Base-by-base conservation (phyloP, 1,140 invertebrate species). In the Cherax quadricarinatus region DNA sequence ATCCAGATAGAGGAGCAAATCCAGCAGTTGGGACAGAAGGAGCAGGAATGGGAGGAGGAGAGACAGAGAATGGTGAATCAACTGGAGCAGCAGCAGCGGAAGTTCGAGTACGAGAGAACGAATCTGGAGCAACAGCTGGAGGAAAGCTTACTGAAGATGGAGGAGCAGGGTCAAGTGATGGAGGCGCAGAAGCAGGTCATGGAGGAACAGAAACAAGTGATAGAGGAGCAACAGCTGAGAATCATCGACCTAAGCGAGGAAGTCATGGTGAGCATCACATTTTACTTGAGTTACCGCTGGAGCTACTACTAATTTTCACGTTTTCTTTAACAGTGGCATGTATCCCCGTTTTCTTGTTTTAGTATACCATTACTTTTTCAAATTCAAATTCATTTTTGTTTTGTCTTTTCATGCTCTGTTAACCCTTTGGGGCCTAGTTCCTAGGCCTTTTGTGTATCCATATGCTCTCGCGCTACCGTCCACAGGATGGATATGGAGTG, bases 201-300 rank as follows among this genome's bases (percentile, higher is more conserved):
- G 78, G 87, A 89, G 60, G 87, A 82, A 30, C 87, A 88, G 78
- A 88, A 88, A 18, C 87, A 88, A 53, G 79, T 88, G 60, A 88
- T 88, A 53, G 87, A 88, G 60, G 87, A 89, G 18, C 87, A 89
- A 57, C 79, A 89, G 60, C 60, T 89, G 16, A 82, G 87, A 48
- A 89, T 89, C 62, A 41, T 70, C 3, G 87, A 89, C 4, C 87
- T 89, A 4, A 30, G 60, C 16, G 83, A 85, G 60, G 83, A 85
- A 70, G n/a, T 66, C 6, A 85, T 66, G 57, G 83, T 85, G 7
- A 70, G 83, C 30, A 41, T 41, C 16, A 16, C 16, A 16, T 1
- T 60, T 60, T 16, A 60, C 16, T 60, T 41, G 0, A 41, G 30
- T 41, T 41, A 41, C 30, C 30, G 30, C 30, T 41, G 30, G 30